Conservation (phyloP, 2,113 vertebrate species). For the Psophia crepitans region DNA sequence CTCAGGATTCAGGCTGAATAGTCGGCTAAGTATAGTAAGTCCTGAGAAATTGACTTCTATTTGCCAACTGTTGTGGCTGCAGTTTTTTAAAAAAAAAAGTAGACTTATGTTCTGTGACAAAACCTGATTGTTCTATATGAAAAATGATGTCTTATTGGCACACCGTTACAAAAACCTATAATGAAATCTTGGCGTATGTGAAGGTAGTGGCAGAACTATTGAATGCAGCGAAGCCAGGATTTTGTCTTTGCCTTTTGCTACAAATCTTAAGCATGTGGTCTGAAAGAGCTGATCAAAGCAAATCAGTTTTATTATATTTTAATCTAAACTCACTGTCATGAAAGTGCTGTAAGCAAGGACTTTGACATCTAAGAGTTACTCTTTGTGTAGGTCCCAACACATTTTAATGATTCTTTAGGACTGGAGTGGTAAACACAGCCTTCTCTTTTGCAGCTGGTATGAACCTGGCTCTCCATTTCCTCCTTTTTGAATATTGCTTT, state of each 20-base stretch:
- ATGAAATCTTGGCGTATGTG: fast-evolving
- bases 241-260: not conserved
- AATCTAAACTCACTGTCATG: not conserved
- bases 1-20: not conserved
- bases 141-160: not conserved
- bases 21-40: not conserved
- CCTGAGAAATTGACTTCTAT: not conserved
- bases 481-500: not conserved
- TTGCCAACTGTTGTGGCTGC: not conserved
- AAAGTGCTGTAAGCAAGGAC: not conserved
- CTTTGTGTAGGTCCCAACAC: not conserved
- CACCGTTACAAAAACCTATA: not conserved
- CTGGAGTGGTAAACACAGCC: not conserved
- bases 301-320: not conserved
- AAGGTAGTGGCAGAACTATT: not conserved
- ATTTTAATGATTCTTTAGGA: not conserved
- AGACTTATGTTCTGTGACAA: not conserved
- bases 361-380: not conserved
- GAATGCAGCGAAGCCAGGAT: not conserved
- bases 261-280: not conserved
- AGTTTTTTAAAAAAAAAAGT: not conserved
- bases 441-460: not conserved
- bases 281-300: not conserved
- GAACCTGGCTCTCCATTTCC: not conserved
- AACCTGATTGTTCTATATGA: not conserved